Evolutionary conservation across 1,140 invertebrate genomes (phyloP), one percentile per base, ranked within the genome.

Genomic region (Papilio dardanus): DNA sequence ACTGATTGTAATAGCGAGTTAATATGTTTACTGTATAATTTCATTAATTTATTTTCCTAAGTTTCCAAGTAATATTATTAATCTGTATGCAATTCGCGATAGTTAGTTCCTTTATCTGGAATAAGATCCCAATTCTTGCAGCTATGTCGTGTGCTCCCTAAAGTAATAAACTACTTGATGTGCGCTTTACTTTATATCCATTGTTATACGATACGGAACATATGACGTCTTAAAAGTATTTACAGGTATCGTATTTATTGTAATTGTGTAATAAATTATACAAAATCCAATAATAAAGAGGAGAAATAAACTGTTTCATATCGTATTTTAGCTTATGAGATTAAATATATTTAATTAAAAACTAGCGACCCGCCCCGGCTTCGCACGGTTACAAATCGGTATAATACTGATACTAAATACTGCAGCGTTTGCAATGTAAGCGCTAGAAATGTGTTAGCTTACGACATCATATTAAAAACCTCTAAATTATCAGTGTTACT

Each of bases 141-240:
- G 77, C 77, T 76, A 79, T 83, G 8, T 86, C 82, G 79, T 76
- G 76, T 79, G 77, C 83, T 90, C 91, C 91, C 91, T 88, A 85
- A 90, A 92, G 90, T 88, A 92, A 93, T 92, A 93, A 91, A 92
- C 84, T 87, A 89, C 82, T 89, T 78, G 83, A 81, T 76, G 81
- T 78, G 79, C 74, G 78, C 42, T 31, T 77, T 71, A 33, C 50
- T 71, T 33, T 74, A 79, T 91, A 81, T 85, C 82, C 89, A 81
- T 86, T 88, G 77, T 76, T 19, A 12, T 30, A 79, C 80, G 80
- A 42, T 40, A 76, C 69, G 50, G 50, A 24, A 54, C 21, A 54
- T 24, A 12, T 54, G 19, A 54, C 50, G 19, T 21, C 19, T 24
- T 54, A 24, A 54, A 10, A 42, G 1, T 12, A 24, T 24, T 24